Percentiles rank a stretch among this genome's conserved stretches.
Evolutionary conservation across 2,888 invertebrate genomes (phyloP).

Genomic region (Agrochola macilenta): DNA sequence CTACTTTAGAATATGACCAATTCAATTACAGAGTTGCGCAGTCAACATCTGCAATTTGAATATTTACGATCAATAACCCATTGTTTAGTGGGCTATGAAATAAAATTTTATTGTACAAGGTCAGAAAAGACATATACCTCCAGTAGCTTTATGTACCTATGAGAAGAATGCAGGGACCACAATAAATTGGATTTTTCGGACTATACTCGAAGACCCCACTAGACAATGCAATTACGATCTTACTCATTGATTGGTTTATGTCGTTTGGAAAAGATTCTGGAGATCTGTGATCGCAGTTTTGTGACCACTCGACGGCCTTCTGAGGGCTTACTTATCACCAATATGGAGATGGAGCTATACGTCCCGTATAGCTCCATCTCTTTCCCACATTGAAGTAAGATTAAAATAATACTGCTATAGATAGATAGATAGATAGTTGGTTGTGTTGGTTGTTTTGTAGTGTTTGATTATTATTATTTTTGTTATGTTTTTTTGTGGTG

Average conservation of each 20-base stretch:
- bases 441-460: too few relatives aligned
- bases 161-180: constrained; percentile 44
- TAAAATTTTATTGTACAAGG: constrained; percentile 59
- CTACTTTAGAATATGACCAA: constrained; percentile 30
- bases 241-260: constrained; percentile 22
- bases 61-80: constrained; percentile 68
- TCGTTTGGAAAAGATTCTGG: constrained; percentile 4
- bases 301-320: neutral
- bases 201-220: constrained; percentile 13
- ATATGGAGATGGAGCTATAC: neutral
- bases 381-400: too few relatives aligned
- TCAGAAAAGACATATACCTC: constrained; percentile 52
- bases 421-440: too few relatives aligned
- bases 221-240: constrained; percentile 49
- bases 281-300: neutral
- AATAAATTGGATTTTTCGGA: constrained; percentile 49
- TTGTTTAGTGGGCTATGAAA: constrained; percentile 67
- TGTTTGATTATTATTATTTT: too few relatives aligned
- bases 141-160: constrained; percentile 46
- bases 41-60: constrained; percentile 63
- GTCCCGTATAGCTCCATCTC: neutral
- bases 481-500: too few relatives aligned
- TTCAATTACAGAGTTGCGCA: constrained; percentile 55
- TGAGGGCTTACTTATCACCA: neutral
- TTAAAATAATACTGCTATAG: neutral